phyloP scores from a whole-genome alignment of 2,797 vertebrate species.

The Podargus strigoides region DNA sequence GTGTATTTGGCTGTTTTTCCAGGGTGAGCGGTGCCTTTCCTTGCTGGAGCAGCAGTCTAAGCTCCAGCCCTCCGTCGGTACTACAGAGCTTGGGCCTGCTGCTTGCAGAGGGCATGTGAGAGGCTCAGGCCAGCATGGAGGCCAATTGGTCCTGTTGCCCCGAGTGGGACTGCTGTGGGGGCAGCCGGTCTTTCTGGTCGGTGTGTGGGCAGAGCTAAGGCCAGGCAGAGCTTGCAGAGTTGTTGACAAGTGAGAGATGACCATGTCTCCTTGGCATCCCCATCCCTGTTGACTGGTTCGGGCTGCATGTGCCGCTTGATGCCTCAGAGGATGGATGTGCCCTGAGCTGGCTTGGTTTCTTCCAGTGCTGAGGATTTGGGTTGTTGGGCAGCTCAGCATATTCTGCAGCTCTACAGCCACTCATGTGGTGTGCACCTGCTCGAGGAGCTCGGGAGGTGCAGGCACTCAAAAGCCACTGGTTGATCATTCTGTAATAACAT shows the following conservation, averaged over 20 bases:
- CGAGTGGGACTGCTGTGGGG: neutral
- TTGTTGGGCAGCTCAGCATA: fast-evolving
- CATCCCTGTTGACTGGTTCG: neutral
- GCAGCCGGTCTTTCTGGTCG: neutral
- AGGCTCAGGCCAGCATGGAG: neutral
- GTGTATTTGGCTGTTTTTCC: neutral
- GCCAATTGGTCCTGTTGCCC: neutral
- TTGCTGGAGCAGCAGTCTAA: fast-evolving
- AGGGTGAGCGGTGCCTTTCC: neutral
- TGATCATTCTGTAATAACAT: fast-evolving
- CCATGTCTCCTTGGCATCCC: fast-evolving
- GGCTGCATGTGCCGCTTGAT: neutral
- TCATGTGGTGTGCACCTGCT: neutral
- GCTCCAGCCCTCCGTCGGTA: neutral
- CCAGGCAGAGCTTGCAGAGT: neutral
- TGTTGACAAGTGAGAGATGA: neutral
- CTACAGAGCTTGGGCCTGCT: neutral
- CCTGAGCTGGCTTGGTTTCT: neutral
- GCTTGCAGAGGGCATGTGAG: neutral
- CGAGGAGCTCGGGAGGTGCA: neutral
- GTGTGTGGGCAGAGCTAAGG: neutral
- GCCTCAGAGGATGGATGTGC: neutral
- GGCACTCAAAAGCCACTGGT: neutral
- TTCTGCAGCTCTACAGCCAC: neutral
- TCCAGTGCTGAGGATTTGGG: neutral